Percentiles rank a stretch among this genome's conserved stretches.
phyloP scores from a whole-genome alignment of 92 coral and sea anemone genomes.

The Phenganax stokvisi region DNA sequence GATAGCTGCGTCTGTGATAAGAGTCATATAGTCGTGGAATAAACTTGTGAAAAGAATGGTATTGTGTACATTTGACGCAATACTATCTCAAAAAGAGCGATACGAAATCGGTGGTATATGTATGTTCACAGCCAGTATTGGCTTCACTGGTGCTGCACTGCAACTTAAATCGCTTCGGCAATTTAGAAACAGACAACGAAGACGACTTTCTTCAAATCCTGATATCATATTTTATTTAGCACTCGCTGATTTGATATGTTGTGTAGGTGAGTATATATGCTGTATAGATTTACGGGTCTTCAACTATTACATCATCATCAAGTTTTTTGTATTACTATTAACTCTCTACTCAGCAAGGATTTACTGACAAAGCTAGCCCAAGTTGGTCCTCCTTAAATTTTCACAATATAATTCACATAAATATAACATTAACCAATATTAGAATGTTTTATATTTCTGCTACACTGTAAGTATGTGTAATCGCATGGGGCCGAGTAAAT shows the following conservation, averaged over 20 bases:
- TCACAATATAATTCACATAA: too few species aligned
- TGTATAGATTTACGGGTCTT: neutral
- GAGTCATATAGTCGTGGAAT: too few species aligned
- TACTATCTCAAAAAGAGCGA: conserved; percentile 30
- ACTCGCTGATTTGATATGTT: conserved; percentile 69
- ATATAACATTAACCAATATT: too few species aligned
- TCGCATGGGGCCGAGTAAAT: too few species aligned
- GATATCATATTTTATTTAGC: conserved; percentile 64
- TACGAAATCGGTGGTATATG: conserved; percentile 56
- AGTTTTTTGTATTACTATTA: too few species aligned
- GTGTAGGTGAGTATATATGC: conserved; percentile 58
- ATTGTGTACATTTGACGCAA: conserved; percentile 56
- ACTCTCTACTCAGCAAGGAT: too few species aligned
- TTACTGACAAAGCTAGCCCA: too few species aligned
- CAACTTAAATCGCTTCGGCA: conserved; percentile 58
- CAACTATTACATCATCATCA: neutral
- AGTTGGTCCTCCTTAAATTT: too few species aligned
- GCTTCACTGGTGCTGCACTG: conserved; percentile 69
- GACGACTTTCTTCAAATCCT: conserved; percentile 63
- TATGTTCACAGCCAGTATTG: conserved; percentile 62
- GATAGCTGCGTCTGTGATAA: too few species aligned
- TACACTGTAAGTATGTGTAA: too few species aligned
- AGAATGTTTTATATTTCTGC: too few species aligned
- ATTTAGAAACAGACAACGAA: conserved; percentile 30
- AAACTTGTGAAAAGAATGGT: conserved; percentile 35